Base-by-base conservation (phyloP, 2,113 vertebrate genomes). In the Gymnocephalus cernua region DNA sequence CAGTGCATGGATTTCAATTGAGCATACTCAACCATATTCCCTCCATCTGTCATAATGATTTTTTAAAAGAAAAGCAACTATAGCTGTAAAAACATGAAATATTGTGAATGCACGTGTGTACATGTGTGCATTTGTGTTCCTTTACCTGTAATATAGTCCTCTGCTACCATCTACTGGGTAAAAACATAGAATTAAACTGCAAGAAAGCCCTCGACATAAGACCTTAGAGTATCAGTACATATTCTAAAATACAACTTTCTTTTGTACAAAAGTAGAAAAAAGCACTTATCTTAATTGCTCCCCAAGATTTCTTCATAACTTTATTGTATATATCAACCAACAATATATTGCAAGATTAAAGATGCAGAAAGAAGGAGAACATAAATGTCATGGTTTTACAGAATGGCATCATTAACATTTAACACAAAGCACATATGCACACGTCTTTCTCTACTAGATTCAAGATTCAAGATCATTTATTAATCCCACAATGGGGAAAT, bases 81-180 rank as follows among this genome's bases (percentile, higher is more conserved):
- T 15, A 82, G 41, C n/a, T 56, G 50, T 3, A 25, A 25, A 63
- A 69, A 82, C 66, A 51, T 45, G 25, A 80, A 64, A 74, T 29
- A 38, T 21, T 48, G 9, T 59, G 32, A 18, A 23, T 51, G 10
- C 1, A 2, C 10, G 5, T 35, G 16, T 41, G 23, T 56, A 18
- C 45, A 18, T 41, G 0, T 35, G 1, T 66, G n/a, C 54, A 3
- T 19, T 38, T 25, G 0, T 53, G 27, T 16, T 32, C 10, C 6
- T 29, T 59, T 67, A 41, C 38, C 38, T 41, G 38, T 41, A 18
- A 57, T 44, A 45, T 25, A 50, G 74, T 51, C 75, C 64, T 80
- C 78, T 93, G 87, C 87, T 76, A 1, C 87, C 87, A 85, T 88
- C 91, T 91, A 38, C 80, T 89, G 92, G 79, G 45, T 41, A 1